Base-by-base conservation (phyloP, 53 echinoderm and acorn worm species). In the Stichopus horrens region DNA sequence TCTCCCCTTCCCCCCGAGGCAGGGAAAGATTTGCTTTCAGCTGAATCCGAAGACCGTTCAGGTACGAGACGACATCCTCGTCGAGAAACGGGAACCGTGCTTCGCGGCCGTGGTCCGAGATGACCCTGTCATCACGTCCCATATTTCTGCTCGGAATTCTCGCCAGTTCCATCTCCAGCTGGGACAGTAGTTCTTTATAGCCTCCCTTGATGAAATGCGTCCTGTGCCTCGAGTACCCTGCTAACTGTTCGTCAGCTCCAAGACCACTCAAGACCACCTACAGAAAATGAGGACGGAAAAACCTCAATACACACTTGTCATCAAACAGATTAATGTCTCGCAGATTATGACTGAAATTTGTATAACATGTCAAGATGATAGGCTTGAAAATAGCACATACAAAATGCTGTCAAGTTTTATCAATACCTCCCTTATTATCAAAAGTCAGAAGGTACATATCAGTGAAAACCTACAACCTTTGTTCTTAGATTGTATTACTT, bases 241-340 rank as follows among this genome's bases (percentile, higher is more conserved):
- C 98, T n/a, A 98, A 88, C 71, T 98, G 98, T 81, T 98, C 98
- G 89, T 98, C 98, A 52, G 98, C 98, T 58, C 98, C 98, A 92
- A 98, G 95, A 19, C 98, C 98, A 23, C 94, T 94, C 9, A 98
- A 74, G 6, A 98, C 95, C n/a, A 94, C 94, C 96, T 94, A 74
- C 54, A 52, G 14, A 55, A 23, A 75, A 13, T 9, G 75, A 23
- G 5, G 10, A 75, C 23, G 5, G 23, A 23, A 7, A 74, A 13
- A 74, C n/a, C 18, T 21, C 20, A 74, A 9, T 3, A 74, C 7
- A 37, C 2, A 37, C 37, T 0, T 37, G 0, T 37, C 2, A 37
- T 37, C 37, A 37, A 37, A 37, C 37, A 37, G 37, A 37, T 37
- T 37, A 1, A 37, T 2, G 37, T 37, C 37, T 37, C 0, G 37